Evolutionary conservation across 23 tunicate species (phyloP).

Genomic region (Diplosoma virens): DNA sequence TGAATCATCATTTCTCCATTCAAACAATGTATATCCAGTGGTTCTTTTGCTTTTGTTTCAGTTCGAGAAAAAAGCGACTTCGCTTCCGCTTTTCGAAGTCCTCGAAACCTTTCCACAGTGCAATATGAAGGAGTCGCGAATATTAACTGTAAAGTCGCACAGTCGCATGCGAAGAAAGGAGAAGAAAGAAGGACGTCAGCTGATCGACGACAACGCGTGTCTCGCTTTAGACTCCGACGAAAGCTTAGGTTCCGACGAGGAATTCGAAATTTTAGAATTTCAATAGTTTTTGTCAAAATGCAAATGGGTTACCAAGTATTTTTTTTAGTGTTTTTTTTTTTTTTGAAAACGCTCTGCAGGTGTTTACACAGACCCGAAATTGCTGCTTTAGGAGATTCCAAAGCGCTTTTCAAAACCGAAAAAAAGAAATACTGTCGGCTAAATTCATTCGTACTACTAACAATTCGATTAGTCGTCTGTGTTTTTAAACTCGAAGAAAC

Average conservation of each 20-base stretch:
- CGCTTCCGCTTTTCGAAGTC: conserved; percentile 61
- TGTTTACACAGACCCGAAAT: too few species aligned
- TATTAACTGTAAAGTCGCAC: conserved; percentile 51
- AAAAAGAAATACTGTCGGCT: too few species aligned
- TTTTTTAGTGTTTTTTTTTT: too few species aligned
- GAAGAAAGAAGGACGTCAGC: neutral
- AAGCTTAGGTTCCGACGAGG: conserved; percentile 61
- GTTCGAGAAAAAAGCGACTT: conserved; percentile 33
- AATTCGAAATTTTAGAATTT: conserved; percentile 74
- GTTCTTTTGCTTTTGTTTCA: neutral
- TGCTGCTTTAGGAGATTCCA: too few species aligned
- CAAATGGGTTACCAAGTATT: neutral
- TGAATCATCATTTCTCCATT: too few species aligned
- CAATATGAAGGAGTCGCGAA: conserved; percentile 52
- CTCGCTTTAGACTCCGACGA: conserved; percentile 90
- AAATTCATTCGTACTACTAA: too few species aligned
- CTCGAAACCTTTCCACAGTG: conserved; percentile 60
- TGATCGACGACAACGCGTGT: conserved; percentile 51
- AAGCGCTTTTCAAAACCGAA: too few species aligned
- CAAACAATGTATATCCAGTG: too few species aligned
- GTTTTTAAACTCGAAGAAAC: too few species aligned
- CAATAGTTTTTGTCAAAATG: conserved; percentile 2
- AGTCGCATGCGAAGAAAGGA: conserved; percentile 25
- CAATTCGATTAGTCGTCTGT: too few species aligned
- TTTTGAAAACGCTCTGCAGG: too few species aligned